phyloP scores from a whole-genome alignment of 2,888 invertebrate genomes.

The Meteorus cinctellus region DNA sequence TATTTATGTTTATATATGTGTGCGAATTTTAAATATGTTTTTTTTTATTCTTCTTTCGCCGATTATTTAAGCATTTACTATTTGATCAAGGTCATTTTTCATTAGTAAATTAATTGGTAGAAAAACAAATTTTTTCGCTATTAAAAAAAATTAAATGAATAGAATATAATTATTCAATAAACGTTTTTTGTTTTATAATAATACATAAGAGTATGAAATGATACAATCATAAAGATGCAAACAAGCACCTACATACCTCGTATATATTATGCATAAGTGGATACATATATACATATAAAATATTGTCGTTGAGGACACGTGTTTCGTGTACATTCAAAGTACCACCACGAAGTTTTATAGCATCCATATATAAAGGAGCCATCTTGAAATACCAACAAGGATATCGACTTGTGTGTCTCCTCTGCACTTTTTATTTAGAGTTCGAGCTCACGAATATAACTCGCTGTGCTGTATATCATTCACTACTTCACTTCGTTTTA shows the following conservation, averaged over 20 bases:
- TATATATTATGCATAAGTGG: not conserved
- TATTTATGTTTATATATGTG: not conserved
- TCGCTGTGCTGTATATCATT: conserved; percentile 26
- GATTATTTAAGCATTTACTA: not conserved
- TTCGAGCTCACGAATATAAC: conserved; percentile 16
- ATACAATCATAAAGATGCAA: not conserved
- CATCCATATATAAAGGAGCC: conserved; percentile 36
- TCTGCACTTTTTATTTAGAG: conserved; percentile 8
- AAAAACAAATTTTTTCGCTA: not conserved
- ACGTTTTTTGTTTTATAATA: not conserved
- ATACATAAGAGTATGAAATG: not conserved
- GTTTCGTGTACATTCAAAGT: conserved; percentile 37
- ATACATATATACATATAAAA: conserved; percentile 6
- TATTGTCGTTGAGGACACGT: conserved; percentile 24
- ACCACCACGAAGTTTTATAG: conserved; percentile 26
- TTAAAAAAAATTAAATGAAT: not conserved
- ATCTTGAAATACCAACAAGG: conserved; percentile 52
- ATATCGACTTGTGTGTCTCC: conserved; percentile 43
- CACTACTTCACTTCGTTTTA: conserved; percentile 2
- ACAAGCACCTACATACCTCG: conserved; percentile 1
- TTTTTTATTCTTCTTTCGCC: not conserved
- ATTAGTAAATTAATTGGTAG: not conserved
- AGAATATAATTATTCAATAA: not conserved
- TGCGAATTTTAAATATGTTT: not conserved
- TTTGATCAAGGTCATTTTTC: not conserved